Evolutionary conservation across 37 sponge, comb jelly and placozoan species (phyloP).

Genomic region (Haliclona indistincta): DNA sequence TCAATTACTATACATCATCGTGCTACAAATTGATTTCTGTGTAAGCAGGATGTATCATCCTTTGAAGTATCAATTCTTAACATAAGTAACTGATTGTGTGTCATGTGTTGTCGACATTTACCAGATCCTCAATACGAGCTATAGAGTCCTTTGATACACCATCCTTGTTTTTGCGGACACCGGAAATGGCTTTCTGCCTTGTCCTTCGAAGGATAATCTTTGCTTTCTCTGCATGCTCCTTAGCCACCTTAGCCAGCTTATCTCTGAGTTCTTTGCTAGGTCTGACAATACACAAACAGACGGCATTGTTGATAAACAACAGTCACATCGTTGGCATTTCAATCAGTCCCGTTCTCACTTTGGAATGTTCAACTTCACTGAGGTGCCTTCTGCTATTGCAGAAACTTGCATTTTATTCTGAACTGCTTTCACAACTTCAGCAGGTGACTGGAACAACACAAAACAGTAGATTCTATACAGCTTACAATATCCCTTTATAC

Average conservation of each 20-base stretch:
- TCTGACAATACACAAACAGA: conserved; percentile 29
- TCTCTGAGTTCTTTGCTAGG: conserved; percentile 74
- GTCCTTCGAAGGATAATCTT: conserved; percentile 61
- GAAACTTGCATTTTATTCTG: conserved; percentile 48
- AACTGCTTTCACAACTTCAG: conserved; percentile 37
- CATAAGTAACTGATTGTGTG: background rate
- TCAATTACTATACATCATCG: background rate
- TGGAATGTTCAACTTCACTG: conserved; percentile 69
- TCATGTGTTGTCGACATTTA: background rate
- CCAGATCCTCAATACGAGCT: conserved; percentile 58
- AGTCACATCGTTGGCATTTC: no score
- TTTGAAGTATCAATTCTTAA: background rate
- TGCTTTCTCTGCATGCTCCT: conserved; percentile 64
- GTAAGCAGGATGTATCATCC: background rate
- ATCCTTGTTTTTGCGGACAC: conserved; percentile 30
- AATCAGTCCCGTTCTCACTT: conserved; percentile 52
- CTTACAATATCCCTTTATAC: no score
- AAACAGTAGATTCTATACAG: no score
- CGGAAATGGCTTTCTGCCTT: conserved; percentile 61
- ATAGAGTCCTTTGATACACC: conserved; percentile 64
- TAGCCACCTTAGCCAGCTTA: conserved; percentile 68
- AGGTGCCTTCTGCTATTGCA: conserved; percentile 49
- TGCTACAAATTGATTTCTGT: background rate
- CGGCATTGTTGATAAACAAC: background rate
- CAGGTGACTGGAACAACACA: conserved; percentile 59